Evolutionary conservation across 2,797 vertebrate species (phyloP), one percentile per base, ranked within the genome.

Genomic region (Smutsia temminckii): DNA sequence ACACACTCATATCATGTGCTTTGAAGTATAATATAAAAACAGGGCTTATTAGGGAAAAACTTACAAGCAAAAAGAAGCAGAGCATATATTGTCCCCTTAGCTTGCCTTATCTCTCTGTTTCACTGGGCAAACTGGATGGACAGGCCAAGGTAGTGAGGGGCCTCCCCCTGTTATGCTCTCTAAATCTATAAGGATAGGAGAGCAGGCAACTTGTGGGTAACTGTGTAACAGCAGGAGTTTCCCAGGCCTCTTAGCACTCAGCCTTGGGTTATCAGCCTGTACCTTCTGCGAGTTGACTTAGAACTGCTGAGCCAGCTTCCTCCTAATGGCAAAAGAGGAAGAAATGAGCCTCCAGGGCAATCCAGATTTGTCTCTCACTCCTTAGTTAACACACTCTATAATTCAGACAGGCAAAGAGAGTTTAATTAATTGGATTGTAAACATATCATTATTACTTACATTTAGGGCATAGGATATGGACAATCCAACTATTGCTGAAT

Each of bases 401-500:
- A 95, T 90, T 95, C 69, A 95, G 68, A 83, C 46, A 81, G 53
- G 49, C 42, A 80, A 37, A n/a, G 42, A 93, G 7, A 92, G 4
- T 59, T 71, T 86, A 93, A 96, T 51, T 81, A 94, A 96, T 10
- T 89, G 51, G 37, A 55, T 69, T 94, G 74, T 91, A 80, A 59
- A 85, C 68, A 90, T 51, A 51, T n/a, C 27, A 91, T 71, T 32
- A 63, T 93, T 91, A 98, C 98, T 98, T 97, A 98, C 97, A 97
- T 98, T 99, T 80, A 98, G 85, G 69, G 98, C 96, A 97, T 98
- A 98, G 23, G 97, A 97, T 89, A 98, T 97, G 1, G 96, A 97
- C 92, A 99, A 97, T 86, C 97, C 98, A 95, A 98, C 97, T 40
- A 96, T 46, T 75, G 97, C 98, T 32, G 97, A 98, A 94, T 97